Evolutionary conservation across 92 coral and sea anemone genomes (phyloP).

Genomic region (Palythoa grandiflora): DNA sequence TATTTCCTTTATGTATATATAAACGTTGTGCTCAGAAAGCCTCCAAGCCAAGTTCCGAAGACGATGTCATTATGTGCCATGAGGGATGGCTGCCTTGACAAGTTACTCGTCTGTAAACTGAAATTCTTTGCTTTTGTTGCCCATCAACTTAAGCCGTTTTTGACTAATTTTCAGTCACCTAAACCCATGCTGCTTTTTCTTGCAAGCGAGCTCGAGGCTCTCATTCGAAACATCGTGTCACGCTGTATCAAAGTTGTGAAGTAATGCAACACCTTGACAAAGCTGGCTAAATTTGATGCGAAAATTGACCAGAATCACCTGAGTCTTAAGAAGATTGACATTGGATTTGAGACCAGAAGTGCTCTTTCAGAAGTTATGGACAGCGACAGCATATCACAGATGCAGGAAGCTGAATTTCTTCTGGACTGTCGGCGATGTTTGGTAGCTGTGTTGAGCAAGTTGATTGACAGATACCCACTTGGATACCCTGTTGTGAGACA

Average conservation of each 20-base stretch:
- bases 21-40: constrained; percentile 9
- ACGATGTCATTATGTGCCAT: neutral
- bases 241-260: neutral
- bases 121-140: constrained; percentile 41
- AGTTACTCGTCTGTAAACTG: constrained; percentile 38
- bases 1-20: neutral
- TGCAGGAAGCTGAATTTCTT: no score
- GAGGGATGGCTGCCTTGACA: constrained; percentile 37
- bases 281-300: neutral
- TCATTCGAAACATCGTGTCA: no score
- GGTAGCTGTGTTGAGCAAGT: no score
- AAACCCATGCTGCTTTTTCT: neutral
- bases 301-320: no score
- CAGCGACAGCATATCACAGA: no score
- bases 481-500: no score
- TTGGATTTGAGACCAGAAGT: no score
- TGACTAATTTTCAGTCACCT: constrained; percentile 25
- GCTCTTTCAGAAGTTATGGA: no score
- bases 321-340: no score
- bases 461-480: no score
- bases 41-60: constrained; percentile 25
- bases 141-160: constrained; percentile 24
- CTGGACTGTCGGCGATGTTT: no score
- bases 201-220: no score
- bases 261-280: constrained; percentile 27